These are phyloP conservation scores for Platycheirus rosarum DNA, from an alignment of 2,888 invertebrate genomes.

Conservation along the genomic window DNA sequence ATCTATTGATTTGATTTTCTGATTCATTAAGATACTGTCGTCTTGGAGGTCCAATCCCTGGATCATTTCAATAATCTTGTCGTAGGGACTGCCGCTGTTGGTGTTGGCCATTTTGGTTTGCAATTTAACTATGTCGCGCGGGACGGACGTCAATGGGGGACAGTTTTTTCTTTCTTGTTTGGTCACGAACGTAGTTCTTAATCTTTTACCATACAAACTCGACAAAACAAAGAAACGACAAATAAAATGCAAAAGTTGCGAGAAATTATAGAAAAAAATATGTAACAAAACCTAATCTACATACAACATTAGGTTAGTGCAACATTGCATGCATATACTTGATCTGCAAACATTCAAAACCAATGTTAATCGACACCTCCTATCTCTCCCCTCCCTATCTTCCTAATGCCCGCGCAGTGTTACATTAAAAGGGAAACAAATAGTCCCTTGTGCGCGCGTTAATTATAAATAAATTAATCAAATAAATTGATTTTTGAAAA, in stretches of 20 bases:
- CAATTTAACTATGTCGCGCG: constrained; percentile 48
- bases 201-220: constrained; percentile 31
- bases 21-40: constrained; percentile 81
- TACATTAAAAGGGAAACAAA: too few relatives aligned
- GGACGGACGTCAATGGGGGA: constrained; percentile 21
- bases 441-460: too few relatives aligned
- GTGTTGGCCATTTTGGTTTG: constrained; percentile 65
- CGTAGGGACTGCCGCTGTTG: constrained; percentile 77
- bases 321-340: constrained; percentile 51
- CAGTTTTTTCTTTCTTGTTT: constrained; percentile 32
- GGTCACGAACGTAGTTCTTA: constrained; percentile 28
- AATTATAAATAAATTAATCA: too few relatives aligned
- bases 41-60: constrained; percentile 81
- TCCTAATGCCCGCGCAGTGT: too few relatives aligned
- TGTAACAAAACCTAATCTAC: constrained; percentile 52
- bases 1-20: constrained; percentile 82
- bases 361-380: too few relatives aligned
- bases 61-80: constrained; percentile 81
- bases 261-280: constrained; percentile 9
- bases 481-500: too few relatives aligned
- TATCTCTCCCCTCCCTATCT: too few relatives aligned
- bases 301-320: constrained; percentile 55
- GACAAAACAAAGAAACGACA: constrained; percentile 56
- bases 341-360: too few relatives aligned
- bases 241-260: constrained; percentile 28